Percentiles rank a stretch among this genome's conserved stretches.
These are phyloP conservation scores for Hecatera dysodea DNA, from an alignment of 2,888 invertebrate genomes.

Conservation along the genomic window DNA sequence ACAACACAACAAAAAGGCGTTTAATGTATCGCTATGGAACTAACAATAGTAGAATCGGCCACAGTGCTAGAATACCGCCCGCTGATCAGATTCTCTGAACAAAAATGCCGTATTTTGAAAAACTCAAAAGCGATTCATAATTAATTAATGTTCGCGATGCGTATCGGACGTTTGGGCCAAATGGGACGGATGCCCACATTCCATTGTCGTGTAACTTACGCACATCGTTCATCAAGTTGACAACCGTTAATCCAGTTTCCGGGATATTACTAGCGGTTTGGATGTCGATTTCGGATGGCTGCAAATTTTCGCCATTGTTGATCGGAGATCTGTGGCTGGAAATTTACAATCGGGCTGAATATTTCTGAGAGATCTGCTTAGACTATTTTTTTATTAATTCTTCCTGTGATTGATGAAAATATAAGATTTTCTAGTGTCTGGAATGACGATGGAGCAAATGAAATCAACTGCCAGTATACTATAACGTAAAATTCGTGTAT, in stretches of 20 bases:
- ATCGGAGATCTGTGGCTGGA: slow-evolving; percentile 15
- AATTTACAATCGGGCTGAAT: slow-evolving; percentile 8
- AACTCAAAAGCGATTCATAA: slow-evolving; percentile 80
- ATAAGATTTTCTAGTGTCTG: neutral
- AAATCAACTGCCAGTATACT: neutral
- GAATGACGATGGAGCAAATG: neutral
- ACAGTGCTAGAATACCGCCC: slow-evolving; percentile 61
- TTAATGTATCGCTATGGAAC: slow-evolving; percentile 49
- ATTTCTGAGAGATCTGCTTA: neutral
- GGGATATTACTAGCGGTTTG: slow-evolving; percentile 76
- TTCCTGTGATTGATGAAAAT: neutral
- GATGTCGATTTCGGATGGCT: slow-evolving; percentile 41
- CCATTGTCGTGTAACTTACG: slow-evolving; percentile 89
- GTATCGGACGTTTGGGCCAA: slow-evolving; percentile 81
- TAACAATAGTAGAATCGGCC: slow-evolving; percentile 62
- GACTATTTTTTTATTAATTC: neutral
- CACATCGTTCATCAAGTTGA: slow-evolving; percentile 90
- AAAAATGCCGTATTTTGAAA: slow-evolving; percentile 64
- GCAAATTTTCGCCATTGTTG: slow-evolving; percentile 40
- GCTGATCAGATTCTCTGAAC: slow-evolving; percentile 61
- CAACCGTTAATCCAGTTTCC: slow-evolving; percentile 91
- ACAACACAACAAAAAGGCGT: slow-evolving; percentile 54
- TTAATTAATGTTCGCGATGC: slow-evolving; percentile 83
- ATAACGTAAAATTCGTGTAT: neutral
- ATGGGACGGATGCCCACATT: slow-evolving; percentile 87